Evolutionary conservation across 2,797 vertebrate genomes (phyloP).

Genomic region (Rhinatrema bivittatum): DNA sequence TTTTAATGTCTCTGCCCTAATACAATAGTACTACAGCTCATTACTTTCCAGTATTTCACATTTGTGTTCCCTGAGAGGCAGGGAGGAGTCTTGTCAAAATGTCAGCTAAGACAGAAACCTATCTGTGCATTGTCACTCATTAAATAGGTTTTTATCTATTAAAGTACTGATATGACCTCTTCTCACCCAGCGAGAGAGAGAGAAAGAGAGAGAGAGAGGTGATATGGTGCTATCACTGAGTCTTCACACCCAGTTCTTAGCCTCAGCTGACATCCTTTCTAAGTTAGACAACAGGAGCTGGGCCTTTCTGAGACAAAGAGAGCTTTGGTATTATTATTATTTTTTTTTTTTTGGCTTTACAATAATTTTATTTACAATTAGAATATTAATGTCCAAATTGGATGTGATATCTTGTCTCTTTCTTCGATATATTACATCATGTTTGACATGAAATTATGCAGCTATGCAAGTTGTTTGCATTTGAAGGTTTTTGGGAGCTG

Average conservation of each 20-base stretch:
- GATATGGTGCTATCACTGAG: conserved; percentile 1
- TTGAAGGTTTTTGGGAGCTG: no score
- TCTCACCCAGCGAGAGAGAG: conserved; percentile 10
- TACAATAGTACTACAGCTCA: conserved; percentile 10
- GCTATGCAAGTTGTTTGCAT: no score
- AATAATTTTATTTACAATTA: no score
- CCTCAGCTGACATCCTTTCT: conserved; percentile 14
- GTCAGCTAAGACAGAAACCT: not conserved
- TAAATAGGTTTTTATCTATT: conserved; percentile 17
- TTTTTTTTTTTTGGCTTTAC: no score
- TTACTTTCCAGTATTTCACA: not conserved
- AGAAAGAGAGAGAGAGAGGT: not conserved
- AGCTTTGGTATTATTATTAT: no score
- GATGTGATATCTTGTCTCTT: no score
- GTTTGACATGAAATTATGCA: no score
- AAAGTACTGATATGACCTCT: not conserved
- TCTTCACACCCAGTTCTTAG: conserved; percentile 16
- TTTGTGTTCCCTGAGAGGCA: conserved; percentile 1
- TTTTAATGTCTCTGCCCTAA: not conserved
- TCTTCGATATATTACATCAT: no score
- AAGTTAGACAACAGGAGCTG: no score
- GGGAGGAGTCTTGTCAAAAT: not conserved
- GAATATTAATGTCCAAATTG: no score
- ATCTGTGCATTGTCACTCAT: conserved; percentile 19
- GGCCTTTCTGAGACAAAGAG: not conserved